Conservation (phyloP, 2,888 invertebrate species). For the Dexiosoma caninum region DNA sequence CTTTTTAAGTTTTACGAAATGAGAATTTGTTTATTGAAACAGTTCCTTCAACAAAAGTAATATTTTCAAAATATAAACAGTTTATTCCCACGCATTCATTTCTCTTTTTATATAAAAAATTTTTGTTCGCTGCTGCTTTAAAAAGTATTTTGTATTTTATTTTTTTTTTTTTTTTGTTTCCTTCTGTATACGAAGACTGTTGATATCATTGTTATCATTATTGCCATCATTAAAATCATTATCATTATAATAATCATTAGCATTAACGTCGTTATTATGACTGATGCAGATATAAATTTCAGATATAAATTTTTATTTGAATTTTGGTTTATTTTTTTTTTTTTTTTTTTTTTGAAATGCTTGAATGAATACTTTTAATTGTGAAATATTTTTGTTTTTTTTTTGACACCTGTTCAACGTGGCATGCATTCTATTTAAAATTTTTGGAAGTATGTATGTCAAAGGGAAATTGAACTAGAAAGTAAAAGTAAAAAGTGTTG, state of each 20-base stretch:
- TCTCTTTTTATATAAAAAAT: background rate
- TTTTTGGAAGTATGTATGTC: too few relatives aligned
- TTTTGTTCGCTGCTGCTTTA: background rate
- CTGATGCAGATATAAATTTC: background rate
- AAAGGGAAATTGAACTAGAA: too few relatives aligned
- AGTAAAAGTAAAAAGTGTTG: too few relatives aligned
- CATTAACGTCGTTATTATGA: conserved; percentile 52
- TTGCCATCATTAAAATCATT: conserved; percentile 39
- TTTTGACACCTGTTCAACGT: background rate
- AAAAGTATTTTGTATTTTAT: conserved; percentile 18
- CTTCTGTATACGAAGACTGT: background rate
- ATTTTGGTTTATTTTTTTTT: background rate
- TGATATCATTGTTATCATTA: conserved; percentile 46
- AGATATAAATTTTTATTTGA: too few relatives aligned
- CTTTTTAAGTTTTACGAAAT: too few relatives aligned
- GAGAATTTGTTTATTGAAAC: too few relatives aligned
- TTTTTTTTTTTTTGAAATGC: background rate
- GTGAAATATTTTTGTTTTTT: background rate
- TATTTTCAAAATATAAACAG: background rate
- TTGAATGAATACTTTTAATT: background rate
- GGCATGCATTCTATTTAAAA: too few relatives aligned
- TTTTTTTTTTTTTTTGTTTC: conserved; percentile 13
- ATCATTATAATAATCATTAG: conserved; percentile 53
- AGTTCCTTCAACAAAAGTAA: too few relatives aligned
- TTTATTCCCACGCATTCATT: conserved; percentile 1